These are phyloP conservation scores for Camptogramma bilineatum DNA, from an alignment of 2,888 invertebrate species.

Conservation along the genomic window DNA sequence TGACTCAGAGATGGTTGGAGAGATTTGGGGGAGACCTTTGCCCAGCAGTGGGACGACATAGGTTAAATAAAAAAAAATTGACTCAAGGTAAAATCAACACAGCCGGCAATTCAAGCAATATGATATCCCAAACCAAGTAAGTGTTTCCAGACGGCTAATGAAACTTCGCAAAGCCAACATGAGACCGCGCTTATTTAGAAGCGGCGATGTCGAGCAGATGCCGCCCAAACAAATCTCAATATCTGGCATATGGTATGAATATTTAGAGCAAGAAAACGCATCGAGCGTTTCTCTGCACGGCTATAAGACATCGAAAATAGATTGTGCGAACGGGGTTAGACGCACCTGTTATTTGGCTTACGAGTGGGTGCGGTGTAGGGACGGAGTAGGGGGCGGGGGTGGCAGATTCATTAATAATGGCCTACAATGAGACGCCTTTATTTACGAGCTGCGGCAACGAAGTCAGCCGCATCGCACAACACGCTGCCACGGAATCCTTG, in stretches of 20 bases:
- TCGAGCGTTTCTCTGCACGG: conserved; percentile 79
- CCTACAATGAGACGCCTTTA: conserved; percentile 83
- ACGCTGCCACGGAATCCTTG: conserved; percentile 52
- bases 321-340: conserved; percentile 85
- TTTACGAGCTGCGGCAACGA: conserved; percentile 79
- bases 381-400: conserved; percentile 62
- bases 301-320: conserved; percentile 85
- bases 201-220: conserved; percentile 79
- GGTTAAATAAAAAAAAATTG: too few relatives aligned
- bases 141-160: conserved; percentile 77
- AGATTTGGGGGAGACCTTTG: too few relatives aligned
- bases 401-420: conserved; percentile 84
- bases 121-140: conserved; percentile 74
- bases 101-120: conserved; percentile 62
- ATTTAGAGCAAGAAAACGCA: conserved; percentile 81
- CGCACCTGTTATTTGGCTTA: conserved; percentile 85
- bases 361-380: conserved; percentile 67
- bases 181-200: conserved; percentile 76
- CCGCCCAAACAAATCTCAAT: conserved; percentile 83
- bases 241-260: conserved; percentile 83
- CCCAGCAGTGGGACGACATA: too few relatives aligned
- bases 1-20: too few relatives aligned
- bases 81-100: conserved; percentile 6
- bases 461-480: conserved; percentile 71
- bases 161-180: conserved; percentile 76